A percentile compares a stretch with the other conserved stretches of the same genome.
These are phyloP conservation scores for Labeo rohita DNA, from an alignment of 2,113 vertebrate species.

Conservation along the genomic window DNA sequence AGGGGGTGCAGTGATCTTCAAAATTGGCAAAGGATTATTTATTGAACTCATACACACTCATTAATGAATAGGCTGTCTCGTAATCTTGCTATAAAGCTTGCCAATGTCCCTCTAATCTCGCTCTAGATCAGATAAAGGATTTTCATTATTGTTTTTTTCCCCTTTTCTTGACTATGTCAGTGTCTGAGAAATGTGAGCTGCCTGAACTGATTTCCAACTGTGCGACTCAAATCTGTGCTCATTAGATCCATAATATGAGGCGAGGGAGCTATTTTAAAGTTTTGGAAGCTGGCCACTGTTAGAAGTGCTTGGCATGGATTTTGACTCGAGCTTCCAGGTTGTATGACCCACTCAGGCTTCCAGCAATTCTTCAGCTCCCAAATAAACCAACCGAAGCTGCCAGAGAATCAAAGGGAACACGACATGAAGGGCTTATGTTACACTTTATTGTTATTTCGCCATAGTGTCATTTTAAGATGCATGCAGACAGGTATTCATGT, in stretches of 20 bases:
- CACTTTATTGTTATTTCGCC: slow-evolving; percentile 73
- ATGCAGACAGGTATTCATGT: slow-evolving; percentile 87
- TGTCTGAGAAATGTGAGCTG: neutral
- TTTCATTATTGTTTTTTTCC: neutral
- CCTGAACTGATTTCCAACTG: slow-evolving; percentile 13
- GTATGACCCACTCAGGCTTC: neutral
- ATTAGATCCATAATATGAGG: neutral
- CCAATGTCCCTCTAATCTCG: neutral
- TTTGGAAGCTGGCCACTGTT: slow-evolving; percentile 6
- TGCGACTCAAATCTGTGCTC: slow-evolving; percentile 14
- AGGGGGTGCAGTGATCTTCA: slow-evolving; percentile 58
- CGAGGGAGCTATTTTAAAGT: neutral
- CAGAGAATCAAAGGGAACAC: slow-evolving; percentile 39
- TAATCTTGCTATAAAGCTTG: neutral
- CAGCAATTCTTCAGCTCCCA: neutral
- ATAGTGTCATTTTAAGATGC: slow-evolving; percentile 83
- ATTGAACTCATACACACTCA: neutral
- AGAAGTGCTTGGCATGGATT: slow-evolving; percentile 9
- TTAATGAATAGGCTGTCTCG: neutral
- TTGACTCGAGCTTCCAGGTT: slow-evolving; percentile 24
- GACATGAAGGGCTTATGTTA: slow-evolving; percentile 62
- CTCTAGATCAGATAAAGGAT: slow-evolving; percentile 1
- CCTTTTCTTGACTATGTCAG: neutral
- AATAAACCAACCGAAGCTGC: neutral
- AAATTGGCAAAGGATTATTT: neutral